Evolutionary conservation across 2,113 vertebrate species (phyloP).

Genomic region (Amphiprion percula): DNA sequence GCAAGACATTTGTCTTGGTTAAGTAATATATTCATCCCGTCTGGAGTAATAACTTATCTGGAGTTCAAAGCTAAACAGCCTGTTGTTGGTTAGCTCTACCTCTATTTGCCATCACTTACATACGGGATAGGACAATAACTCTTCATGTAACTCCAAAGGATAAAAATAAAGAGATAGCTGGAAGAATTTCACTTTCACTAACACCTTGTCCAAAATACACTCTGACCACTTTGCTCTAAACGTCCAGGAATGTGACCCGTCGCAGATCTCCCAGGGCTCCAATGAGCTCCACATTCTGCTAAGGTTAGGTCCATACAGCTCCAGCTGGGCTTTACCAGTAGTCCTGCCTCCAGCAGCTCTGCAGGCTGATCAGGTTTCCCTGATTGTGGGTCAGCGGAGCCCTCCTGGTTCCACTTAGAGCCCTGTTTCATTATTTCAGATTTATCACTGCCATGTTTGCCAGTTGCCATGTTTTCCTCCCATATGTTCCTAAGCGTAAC

Average conservation of each 20-base stretch:
- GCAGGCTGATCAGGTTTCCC: constrained; percentile 73
- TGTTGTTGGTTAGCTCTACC: constrained; percentile 26
- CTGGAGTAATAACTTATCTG: constrained; percentile 30
- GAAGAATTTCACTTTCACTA: constrained; percentile 1
- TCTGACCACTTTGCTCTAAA: constrained; percentile 9
- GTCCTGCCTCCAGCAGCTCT: constrained; percentile 61
- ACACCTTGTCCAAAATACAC: constrained; percentile 14
- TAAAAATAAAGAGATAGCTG: constrained; percentile 1
- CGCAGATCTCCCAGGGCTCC: constrained; percentile 42
- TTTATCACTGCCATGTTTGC: constrained; percentile 81
- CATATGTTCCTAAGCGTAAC: constrained; percentile 60
- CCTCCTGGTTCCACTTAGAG: constrained; percentile 83
- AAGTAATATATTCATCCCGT: constrained; percentile 38
- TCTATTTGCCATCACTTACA: constrained; percentile 17
- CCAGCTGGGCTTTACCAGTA: constrained; percentile 70
- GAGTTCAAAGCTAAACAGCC: constrained; percentile 49
- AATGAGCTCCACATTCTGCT: constrained; percentile 63
- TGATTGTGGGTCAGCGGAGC: constrained; percentile 60
- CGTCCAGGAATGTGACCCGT: constrained; percentile 58
- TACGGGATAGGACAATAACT: constrained; percentile 27
- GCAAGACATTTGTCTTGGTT: constrained; percentile 42
- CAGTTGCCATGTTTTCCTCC: constrained; percentile 72
- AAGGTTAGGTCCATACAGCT: constrained; percentile 46
- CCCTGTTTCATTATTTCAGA: constrained; percentile 84
- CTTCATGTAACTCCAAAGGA: constrained; percentile 15